Conservation (phyloP, 1,140 invertebrate genomes). For the Panagrolaimus sp. region DNA sequence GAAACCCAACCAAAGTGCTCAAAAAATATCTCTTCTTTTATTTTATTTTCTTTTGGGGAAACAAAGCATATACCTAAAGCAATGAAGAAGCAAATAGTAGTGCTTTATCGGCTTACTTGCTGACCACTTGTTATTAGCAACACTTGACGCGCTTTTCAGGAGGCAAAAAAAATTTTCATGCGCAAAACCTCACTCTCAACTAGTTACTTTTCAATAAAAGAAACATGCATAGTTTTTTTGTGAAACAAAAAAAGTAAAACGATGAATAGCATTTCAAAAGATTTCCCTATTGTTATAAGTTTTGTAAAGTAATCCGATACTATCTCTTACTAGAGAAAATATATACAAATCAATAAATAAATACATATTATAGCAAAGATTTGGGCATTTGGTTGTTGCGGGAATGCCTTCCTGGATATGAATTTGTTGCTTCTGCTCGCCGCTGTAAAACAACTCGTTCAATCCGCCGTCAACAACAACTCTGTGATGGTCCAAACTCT, state of each 20-base stretch:
- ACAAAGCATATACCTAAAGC: conserved; percentile 10
- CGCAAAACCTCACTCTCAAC: no score
- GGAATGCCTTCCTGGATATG: conserved; percentile 52
- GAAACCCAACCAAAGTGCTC: neutral
- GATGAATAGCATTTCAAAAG: no score
- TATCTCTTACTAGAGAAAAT: neutral
- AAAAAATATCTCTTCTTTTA: neutral
- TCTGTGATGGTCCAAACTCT: conserved; percentile 49
- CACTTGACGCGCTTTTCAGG: no score
- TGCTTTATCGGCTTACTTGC: no score
- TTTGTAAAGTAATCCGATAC: no score
- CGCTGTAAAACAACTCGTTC: conserved; percentile 50
- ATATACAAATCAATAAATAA: neutral
- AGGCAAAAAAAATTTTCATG: no score
- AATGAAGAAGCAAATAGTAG: no score
- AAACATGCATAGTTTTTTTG: no score
- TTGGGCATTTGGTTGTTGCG: conserved; percentile 53
- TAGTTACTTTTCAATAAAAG: no score
- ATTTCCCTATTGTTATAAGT: no score
- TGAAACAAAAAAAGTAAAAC: no score
- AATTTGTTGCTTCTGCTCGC: conserved; percentile 54
- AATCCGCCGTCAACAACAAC: conserved; percentile 48
- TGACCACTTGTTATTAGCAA: no score
- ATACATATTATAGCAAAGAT: conserved; percentile 44
- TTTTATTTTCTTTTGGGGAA: neutral